A percentile compares a stretch with the other conserved stretches of the same genome.
Evolutionary conservation across 2,888 invertebrate species (phyloP).

Genomic region (Drosophila neutralis): DNA sequence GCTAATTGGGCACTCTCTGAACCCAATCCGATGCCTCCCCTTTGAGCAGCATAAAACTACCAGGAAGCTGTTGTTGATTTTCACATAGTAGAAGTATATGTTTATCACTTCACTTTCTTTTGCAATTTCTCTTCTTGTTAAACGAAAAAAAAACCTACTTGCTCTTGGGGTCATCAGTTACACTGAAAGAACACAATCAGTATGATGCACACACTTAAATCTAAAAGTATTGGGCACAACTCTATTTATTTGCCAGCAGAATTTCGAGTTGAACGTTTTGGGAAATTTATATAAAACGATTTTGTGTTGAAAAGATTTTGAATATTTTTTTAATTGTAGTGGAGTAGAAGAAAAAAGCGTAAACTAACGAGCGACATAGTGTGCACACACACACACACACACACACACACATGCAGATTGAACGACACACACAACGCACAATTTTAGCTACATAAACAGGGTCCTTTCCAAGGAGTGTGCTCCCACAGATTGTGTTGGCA

Average conservation of each 20-base stretch:
- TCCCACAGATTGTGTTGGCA: slow-evolving; percentile 31
- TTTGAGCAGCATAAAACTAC: neutral
- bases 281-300: neutral
- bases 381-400: slow-evolving; percentile 5
- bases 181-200: slow-evolving; percentile 2
- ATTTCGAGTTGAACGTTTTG: neutral
- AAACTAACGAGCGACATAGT: slow-evolving; percentile 37
- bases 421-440: neutral
- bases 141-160: neutral
- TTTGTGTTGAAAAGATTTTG: neutral
- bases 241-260: neutral
- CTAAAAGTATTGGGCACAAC: neutral
- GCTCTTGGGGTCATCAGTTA: neutral
- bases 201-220: neutral
- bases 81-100: slow-evolving; percentile 21
- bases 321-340: neutral
- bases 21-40: neutral
- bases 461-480: slow-evolving; percentile 31
- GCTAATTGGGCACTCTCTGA: slow-evolving; percentile 32
- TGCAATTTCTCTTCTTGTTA: slow-evolving; percentile 11
- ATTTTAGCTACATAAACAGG: slow-evolving; percentile 26
- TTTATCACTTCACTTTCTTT: slow-evolving; percentile 54
- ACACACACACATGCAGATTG: neutral
- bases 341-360: slow-evolving; percentile 14
- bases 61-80: slow-evolving; percentile 37